Evolutionary conservation across 1,140 invertebrate species (phyloP).

Genomic region (Drosophila asahinai): DNA sequence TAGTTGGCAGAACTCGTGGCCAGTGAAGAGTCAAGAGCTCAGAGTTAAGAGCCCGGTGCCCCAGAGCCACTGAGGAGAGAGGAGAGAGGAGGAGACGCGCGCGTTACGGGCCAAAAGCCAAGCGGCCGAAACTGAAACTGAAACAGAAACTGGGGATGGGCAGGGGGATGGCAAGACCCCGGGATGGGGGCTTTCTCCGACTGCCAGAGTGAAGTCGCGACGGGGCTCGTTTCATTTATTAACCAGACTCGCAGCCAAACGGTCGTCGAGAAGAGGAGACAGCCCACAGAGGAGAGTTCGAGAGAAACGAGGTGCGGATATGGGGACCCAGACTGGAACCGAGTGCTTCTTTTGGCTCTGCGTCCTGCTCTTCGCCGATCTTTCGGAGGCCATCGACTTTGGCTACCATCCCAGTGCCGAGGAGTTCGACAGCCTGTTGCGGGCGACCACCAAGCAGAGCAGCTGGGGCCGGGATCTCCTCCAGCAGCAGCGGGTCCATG

Average conservation of each 20-base stretch:
- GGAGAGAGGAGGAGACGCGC: neutral
- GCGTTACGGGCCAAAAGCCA: constrained; percentile 70
- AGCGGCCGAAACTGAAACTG: constrained; percentile 54
- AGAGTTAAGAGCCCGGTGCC: neutral
- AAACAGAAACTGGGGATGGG: neutral
- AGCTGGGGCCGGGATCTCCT: constrained; percentile 71
- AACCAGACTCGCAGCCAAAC: constrained; percentile 63
- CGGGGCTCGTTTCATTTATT: constrained; percentile 65
- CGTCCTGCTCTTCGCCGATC: constrained; percentile 47
- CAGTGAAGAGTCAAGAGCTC: neutral
- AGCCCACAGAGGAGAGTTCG: neutral
- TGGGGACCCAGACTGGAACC: neutral
- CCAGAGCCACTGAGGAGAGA: neutral
- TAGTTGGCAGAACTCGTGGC: neutral
- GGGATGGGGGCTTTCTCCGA: constrained; percentile 50
- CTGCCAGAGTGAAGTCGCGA: constrained; percentile 10
- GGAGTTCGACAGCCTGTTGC: constrained; percentile 75
- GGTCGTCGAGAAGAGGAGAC: constrained; percentile 31
- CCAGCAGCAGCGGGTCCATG: constrained; percentile 32
- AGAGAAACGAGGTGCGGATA: neutral
- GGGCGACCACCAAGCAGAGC: constrained; percentile 48
- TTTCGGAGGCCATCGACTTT: constrained; percentile 59
- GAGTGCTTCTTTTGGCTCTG: constrained; percentile 7
- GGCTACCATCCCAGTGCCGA: constrained; percentile 83
- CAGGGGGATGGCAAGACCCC: neutral